Conservation (phyloP, 2,797 vertebrate genomes). For the Chelmon rostratus region DNA sequence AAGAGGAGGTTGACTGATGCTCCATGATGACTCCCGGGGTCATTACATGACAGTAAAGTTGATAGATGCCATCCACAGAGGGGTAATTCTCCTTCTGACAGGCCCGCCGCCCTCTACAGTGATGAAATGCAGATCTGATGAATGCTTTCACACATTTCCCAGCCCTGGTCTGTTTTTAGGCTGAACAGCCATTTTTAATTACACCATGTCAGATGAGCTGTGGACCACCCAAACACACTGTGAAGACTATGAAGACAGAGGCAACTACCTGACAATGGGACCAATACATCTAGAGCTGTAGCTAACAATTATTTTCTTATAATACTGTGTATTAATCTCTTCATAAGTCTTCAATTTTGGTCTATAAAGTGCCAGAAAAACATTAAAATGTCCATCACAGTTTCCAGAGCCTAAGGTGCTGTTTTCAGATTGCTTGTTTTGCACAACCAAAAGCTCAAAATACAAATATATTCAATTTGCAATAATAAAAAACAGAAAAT, state of each 20-base stretch:
- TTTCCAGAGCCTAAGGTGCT: not conserved
- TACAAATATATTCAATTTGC: not conserved
- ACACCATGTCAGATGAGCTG: conserved; percentile 47
- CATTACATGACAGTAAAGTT: conserved; percentile 80
- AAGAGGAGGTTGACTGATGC: conserved; percentile 70
- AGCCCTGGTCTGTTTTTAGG: conserved; percentile 69
- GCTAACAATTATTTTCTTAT: not conserved
- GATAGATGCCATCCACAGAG: conserved; percentile 77
- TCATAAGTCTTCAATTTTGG: conserved; percentile 2
- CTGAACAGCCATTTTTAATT: conserved; percentile 68
- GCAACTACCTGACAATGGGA: conserved; percentile 1
- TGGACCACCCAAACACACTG: conserved; percentile 37
- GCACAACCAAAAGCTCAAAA: not conserved
- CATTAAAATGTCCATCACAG: not conserved
- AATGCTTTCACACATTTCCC: conserved; percentile 64
- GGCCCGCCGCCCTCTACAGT: conserved; percentile 53
- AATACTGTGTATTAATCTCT: not conserved
- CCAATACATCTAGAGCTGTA: not conserved
- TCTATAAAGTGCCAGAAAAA: not conserved
- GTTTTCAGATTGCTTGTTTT: conserved; percentile 8
- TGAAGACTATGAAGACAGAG: conserved; percentile 34
- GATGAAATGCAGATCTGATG: conserved; percentile 74
- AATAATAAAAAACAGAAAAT: conserved; percentile 10
- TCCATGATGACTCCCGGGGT: conserved; percentile 72
- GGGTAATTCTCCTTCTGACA: conserved; percentile 79